Evolutionary conservation across 2,888 invertebrate genomes (phyloP).

Genomic region (Dolichomitus sp.): DNA sequence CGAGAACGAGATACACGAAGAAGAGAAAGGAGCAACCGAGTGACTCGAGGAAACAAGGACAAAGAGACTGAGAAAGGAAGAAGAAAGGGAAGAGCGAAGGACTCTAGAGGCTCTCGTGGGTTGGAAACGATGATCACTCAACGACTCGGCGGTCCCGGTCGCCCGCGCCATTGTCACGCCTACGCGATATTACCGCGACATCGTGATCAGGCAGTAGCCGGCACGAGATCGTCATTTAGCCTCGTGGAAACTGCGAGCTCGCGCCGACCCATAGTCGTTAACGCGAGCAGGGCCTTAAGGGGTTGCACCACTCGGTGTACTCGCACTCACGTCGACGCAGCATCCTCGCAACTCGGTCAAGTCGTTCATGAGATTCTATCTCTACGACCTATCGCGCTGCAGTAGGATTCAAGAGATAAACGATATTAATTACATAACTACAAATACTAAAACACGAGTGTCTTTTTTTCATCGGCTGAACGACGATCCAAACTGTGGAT

Average conservation of each 20-base stretch:
- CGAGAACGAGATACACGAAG: background rate
- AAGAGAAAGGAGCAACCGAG: background rate
- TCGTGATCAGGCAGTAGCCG: constrained; percentile 30
- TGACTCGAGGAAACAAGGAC: background rate
- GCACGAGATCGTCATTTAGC: constrained; percentile 58
- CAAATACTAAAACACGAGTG: background rate
- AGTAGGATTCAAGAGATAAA: background rate
- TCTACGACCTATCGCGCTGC: background rate
- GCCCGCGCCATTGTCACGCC: constrained; percentile 61
- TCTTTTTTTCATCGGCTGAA: background rate
- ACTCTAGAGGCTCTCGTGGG: constrained; percentile 47
- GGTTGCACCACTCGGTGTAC: constrained; percentile 29
- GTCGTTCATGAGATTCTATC: background rate
- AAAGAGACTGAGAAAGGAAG: background rate
- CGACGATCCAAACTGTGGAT: background rate
- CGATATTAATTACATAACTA: background rate
- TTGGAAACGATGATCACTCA: constrained; percentile 67
- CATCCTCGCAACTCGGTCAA: constrained; percentile 6
- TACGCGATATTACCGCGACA: constrained; percentile 33
- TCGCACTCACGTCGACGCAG: constrained; percentile 50
- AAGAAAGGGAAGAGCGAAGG: constrained; percentile 18
- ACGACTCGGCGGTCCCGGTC: constrained; percentile 56
- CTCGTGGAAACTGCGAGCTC: constrained; percentile 57
- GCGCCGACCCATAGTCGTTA: constrained; percentile 43
- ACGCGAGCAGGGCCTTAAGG: constrained; percentile 44